A percentile compares a stretch with the other conserved stretches of the same genome.
Conservation (phyloP, 2,888 invertebrate species). For the Lottia scabra region DNA sequence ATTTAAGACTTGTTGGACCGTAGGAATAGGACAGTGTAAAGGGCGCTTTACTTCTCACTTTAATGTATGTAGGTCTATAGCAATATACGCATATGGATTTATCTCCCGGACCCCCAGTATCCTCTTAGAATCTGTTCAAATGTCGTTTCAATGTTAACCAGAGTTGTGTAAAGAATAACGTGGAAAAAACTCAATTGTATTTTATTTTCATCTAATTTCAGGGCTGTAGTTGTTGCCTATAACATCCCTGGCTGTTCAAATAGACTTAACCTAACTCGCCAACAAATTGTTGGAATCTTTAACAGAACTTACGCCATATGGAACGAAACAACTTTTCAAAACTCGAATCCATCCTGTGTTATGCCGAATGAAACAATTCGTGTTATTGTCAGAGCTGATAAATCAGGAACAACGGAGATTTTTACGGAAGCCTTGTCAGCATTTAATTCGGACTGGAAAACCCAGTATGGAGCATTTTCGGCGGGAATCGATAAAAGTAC, state of each 20-base stretch:
- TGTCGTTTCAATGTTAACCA: no score
- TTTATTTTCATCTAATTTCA: conserved; percentile 39
- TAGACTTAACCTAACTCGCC: conserved; percentile 45
- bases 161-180: no score
- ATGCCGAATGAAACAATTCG: conserved; percentile 49
- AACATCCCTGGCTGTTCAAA: conserved; percentile 45
- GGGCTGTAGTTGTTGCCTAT: conserved; percentile 56
- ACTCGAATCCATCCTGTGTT: conserved; percentile 37
- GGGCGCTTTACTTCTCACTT: no score
- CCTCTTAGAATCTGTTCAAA: no score
- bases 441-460: conserved; percentile 49
- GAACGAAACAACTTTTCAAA: conserved; percentile 48
- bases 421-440: conserved; percentile 56
- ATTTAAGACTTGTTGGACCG: no score
- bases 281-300: conserved; percentile 59
- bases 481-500: conserved; percentile 24
- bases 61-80: no score
- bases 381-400: conserved; percentile 57
- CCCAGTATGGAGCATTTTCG: conserved; percentile 48
- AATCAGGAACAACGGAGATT: conserved; percentile 60
- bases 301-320: conserved; percentile 56
- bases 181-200: background rate
- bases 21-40: no score
- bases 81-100: no score
- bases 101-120: no score